These are phyloP conservation scores for Nibea coibor DNA, from an alignment of 2,113 vertebrate species.

Conservation along the genomic window DNA sequence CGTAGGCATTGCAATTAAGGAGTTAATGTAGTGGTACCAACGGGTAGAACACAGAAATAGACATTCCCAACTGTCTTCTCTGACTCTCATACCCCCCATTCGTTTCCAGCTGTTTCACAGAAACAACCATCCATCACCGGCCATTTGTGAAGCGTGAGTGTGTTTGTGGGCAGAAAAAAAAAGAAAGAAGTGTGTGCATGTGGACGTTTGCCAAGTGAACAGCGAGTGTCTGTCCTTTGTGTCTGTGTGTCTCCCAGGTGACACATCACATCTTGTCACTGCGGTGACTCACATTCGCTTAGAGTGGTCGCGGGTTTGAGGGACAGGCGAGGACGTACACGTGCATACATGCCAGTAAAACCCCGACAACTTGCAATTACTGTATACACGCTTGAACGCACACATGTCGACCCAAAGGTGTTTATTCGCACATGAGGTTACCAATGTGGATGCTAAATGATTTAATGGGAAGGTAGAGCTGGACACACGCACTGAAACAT, in stretches of 20 bases:
- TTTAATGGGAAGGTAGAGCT: neutral
- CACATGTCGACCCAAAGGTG: conserved; percentile 20
- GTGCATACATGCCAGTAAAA: neutral
- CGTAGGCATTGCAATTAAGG: conserved; percentile 35
- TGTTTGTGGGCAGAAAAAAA: conserved; percentile 12
- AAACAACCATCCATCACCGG: conserved; percentile 55
- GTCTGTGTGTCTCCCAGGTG: conserved; percentile 59
- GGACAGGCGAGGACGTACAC: neutral
- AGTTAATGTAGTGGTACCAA: conserved; percentile 55
- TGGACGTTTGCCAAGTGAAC: conserved; percentile 55
- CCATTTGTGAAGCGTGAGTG: conserved; percentile 19
- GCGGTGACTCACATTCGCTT: conserved; percentile 42
- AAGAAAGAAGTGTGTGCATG: neutral
- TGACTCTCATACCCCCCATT: conserved; percentile 32
- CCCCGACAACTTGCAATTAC: conserved; percentile 4
- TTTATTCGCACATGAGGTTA: conserved; percentile 12
- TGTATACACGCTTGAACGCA: conserved; percentile 18
- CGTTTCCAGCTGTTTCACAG: conserved; percentile 60
- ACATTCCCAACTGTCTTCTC: conserved; percentile 40
- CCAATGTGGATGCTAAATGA: conserved; percentile 33
- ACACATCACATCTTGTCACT: conserved; percentile 67
- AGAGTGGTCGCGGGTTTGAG: conserved; percentile 29
- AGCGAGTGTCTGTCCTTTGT: conserved; percentile 57
- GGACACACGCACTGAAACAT: conserved; percentile 3
- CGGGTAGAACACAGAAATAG: conserved; percentile 51